These are phyloP conservation scores for Idaea dimidiata DNA, from an alignment of 2,888 invertebrate species.

Conservation along the genomic window DNA sequence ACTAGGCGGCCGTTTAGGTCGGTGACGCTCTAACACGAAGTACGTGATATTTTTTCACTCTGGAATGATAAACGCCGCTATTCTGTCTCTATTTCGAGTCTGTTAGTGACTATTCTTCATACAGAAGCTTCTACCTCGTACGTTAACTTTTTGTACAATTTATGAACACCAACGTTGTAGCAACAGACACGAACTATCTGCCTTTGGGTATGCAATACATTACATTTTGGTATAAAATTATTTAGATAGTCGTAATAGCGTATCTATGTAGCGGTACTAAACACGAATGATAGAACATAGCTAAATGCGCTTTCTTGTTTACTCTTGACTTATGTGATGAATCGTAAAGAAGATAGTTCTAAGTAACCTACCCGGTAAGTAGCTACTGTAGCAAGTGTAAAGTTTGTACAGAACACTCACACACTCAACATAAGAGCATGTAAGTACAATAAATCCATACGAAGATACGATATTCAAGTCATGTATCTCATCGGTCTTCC, in stretches of 20 bases:
- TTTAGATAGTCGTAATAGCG: neutral
- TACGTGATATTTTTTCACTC: constrained; percentile 55
- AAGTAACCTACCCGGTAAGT: neutral
- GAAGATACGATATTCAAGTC: constrained; percentile 41
- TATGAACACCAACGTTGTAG: neutral
- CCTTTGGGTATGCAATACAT: neutral
- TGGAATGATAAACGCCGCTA: constrained; percentile 41
- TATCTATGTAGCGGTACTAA: neutral
- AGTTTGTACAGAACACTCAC: constrained; percentile 5
- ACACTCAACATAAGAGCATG: neutral
- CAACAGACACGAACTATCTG: neutral
- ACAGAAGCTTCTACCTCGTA: constrained; percentile 14
- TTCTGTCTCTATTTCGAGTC: constrained; percentile 39
- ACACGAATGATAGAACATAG: too few relatives aligned
- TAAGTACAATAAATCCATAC: constrained; percentile 35
- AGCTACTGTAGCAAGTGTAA: neutral
- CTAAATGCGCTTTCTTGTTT: too few relatives aligned
- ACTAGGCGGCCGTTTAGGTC: constrained; percentile 63
- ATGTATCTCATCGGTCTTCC: constrained; percentile 46
- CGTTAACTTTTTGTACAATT: constrained; percentile 11
- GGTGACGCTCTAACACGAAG: constrained; percentile 56
- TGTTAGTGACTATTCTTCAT: constrained; percentile 29
- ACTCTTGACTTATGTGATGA: neutral
- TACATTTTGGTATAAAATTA: neutral
- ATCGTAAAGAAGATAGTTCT: neutral